Evolutionary conservation across 2,888 invertebrate species (phyloP).

Genomic region (Epistrophella euchroma): DNA sequence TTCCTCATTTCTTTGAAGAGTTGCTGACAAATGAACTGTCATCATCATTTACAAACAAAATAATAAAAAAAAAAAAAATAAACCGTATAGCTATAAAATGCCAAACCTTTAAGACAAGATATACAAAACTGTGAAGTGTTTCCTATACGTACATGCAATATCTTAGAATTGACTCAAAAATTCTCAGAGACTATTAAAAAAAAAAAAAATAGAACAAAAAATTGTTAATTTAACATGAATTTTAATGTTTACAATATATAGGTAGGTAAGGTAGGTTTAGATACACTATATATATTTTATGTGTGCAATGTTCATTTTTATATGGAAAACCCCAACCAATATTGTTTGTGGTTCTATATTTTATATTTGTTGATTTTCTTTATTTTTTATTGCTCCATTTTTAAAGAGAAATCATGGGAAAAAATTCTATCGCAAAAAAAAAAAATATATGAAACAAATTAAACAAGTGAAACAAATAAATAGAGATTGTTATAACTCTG

Average conservation of each 20-base stretch:
- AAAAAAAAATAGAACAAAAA: conserved; percentile 3
- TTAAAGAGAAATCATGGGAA: conserved; percentile 17
- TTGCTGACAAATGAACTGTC: conserved; percentile 42
- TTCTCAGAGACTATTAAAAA: conserved; percentile 16
- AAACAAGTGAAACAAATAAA: conserved; percentile 29
- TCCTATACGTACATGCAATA: background rate
- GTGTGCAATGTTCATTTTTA: background rate
- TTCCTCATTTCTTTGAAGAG: conserved; percentile 9
- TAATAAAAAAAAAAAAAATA: background rate
- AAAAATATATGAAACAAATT: conserved; percentile 5
- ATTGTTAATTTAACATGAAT: conserved; percentile 27
- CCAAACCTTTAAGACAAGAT: conserved; percentile 28
- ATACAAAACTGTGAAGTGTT: background rate
- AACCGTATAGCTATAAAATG: conserved; percentile 34
- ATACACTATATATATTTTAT: background rate
- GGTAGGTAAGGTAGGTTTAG: too few species aligned
- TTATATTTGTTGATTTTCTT: background rate
- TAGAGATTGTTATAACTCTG: conserved; percentile 23
- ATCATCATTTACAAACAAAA: conserved; percentile 40
- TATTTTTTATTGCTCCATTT: conserved; percentile 26
- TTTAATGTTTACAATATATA: conserved; percentile 29
- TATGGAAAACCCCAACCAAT: conserved; percentile 20
- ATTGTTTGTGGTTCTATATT: background rate
- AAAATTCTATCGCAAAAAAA: conserved; percentile 29
- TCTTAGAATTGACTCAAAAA: background rate